Evolutionary conservation across 1,140 invertebrate species (phyloP), one percentile per base, ranked within the genome.

Genomic region (Bombus waltoni): DNA sequence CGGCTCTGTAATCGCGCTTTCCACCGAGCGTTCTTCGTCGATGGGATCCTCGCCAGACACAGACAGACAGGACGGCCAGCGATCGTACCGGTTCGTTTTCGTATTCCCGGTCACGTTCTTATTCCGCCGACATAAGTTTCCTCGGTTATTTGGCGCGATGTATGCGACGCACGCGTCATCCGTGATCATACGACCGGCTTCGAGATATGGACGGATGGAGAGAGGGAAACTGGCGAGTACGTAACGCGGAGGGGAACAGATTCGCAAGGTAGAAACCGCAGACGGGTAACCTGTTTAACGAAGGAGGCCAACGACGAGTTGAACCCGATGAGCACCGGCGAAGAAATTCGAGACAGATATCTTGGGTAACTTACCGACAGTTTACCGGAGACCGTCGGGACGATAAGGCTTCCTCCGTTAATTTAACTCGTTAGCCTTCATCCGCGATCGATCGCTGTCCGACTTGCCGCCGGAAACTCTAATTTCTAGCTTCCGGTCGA

Each of bases 391-490:
- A 53, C 87, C 44, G 65, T 59, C 57, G n/a, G 18, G 42, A 40
- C 68, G 88, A 77, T 89, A 78, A 80, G 81, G 88, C 81, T 90
- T 89, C 88, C 62, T 78, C 83, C 84, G 88, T 87, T 89, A 76
- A 83, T 90, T 84, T 78, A 47, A 83, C 86, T 89, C 70, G 88
- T 83, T 89, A 88, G 66, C 82, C 88, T 65, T 79, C 42, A 66
- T 38, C 68, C 65, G 38, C 44, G 65, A 86, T 87, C 85, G 84
- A 89, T 87, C 73, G 62, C 2, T 18, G 71, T 11, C 13, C 53
- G 35, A 25, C n/a, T 66, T 6, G 42, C 3, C 28, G 71, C 18
- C 22, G 38, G 71, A 32, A 81, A 35, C 18, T 18, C 11, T 32
- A 62, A 72, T 53, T 53, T 38, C 68, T 13, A 53, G 42, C 59